Evolutionary conservation across 92 coral and sea anemone genomes (phyloP), one percentile per base, ranked within the genome.

Genomic region (Paramuricea clavata): DNA sequence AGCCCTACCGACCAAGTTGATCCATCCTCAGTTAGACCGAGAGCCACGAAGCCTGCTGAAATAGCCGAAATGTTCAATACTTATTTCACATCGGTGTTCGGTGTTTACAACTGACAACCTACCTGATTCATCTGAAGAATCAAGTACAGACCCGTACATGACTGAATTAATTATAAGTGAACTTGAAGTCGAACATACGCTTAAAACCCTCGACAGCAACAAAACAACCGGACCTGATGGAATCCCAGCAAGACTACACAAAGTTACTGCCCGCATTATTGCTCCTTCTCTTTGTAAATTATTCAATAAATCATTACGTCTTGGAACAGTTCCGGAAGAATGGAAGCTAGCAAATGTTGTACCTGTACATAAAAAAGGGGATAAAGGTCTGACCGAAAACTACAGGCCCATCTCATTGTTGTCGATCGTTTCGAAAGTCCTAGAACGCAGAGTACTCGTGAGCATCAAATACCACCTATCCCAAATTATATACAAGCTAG

Each of bases 271-370:
- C 16, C 13, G 49, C 22, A 70, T 70, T 15, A 70, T 70, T 70
- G 41, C 76, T 33, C 47, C 76, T 17, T 70, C 76, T 49, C 47
- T 67, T 3, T 67, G 74, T 13, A 30, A 67, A n/a, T 67, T 67
- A n/a, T 67, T 67, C 19, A 67, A 67, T 67, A 16, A 28, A 67
- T 67, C 74, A 0, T 32, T 67, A 36, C 27, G 3, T 12, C 16
- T 33, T n/a, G 71, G 71, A 17, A 11, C 33, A 2, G 27, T 64
- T 64, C 71, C 31, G 10, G 71, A 64, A 12, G 71, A 64, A 12
- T 64, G 71, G 71, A 64, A 64, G 33, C 27, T 25, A 64, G 31
- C 71, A 17, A 64, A 64, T 15, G 71, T 64, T 3, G 33, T 64
- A 12, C 76, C 76, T 23, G 27, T 70, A 32, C 23, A 31, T n/a